Conservation (phyloP, 2,113 vertebrate species). For the Pao palembangensis region DNA sequence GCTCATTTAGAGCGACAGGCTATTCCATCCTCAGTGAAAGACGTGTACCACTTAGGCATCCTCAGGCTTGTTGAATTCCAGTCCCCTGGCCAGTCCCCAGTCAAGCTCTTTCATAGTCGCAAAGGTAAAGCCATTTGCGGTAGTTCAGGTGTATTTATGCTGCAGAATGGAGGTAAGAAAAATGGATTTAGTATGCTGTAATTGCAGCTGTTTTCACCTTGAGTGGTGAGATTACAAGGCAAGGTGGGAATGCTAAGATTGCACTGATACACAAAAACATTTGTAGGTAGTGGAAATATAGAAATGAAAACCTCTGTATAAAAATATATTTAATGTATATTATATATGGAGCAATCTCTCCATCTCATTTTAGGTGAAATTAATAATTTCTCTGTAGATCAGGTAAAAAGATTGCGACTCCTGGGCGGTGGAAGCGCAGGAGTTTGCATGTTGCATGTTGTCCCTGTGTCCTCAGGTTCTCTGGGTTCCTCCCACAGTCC, state of each 20-base stretch:
- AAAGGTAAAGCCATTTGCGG: conserved; percentile 29
- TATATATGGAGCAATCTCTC: no score
- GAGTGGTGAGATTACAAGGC: not conserved
- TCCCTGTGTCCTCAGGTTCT: no score
- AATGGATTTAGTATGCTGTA: conserved; percentile 6
- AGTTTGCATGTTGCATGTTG: no score
- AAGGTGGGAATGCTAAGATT: not conserved
- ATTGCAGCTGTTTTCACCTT: not conserved
- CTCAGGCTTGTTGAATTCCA: conserved; percentile 6
- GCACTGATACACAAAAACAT: no score
- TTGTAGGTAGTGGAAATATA: no score
- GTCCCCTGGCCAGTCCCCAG: conserved; percentile 12
- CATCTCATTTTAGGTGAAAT: no score
- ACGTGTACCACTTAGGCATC: conserved; percentile 24
- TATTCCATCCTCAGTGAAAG: conserved; percentile 25
- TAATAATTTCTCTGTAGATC: no score
- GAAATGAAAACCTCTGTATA: no score
- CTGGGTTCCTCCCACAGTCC: no score
- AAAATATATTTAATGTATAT: no score
- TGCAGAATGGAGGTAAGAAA: conserved; percentile 1
- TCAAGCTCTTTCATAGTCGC: conserved; percentile 18
- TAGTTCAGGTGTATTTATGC: conserved; percentile 16
- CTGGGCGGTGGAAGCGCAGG: no score
- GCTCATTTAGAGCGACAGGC: conserved; percentile 30
- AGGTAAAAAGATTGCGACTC: no score